These are phyloP conservation scores for Cephus rjabovi DNA, from an alignment of 2,888 invertebrate species.

Conservation along the genomic window DNA sequence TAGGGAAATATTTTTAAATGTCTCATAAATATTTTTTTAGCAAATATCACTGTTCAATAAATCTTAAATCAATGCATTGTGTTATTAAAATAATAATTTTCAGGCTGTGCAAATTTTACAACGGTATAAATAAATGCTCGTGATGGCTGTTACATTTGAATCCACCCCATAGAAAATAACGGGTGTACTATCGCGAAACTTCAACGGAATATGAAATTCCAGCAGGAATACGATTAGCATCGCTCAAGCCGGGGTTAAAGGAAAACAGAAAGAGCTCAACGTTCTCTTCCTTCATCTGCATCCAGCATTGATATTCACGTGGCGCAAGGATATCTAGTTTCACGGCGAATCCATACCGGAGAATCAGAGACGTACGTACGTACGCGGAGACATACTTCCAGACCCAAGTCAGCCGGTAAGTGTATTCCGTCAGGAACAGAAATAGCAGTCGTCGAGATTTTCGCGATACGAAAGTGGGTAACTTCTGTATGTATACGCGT, in stretches of 20 bases:
- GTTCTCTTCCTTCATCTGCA: neutral
- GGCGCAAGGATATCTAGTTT: neutral
- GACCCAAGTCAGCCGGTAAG: neutral
- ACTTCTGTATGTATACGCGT: neutral
- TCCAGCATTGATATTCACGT: neutral
- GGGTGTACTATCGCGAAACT: neutral
- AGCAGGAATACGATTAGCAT: neutral
- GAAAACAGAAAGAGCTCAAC: neutral
- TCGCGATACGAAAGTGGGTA: neutral
- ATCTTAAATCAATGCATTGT: neutral
- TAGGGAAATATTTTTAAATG: neutral
- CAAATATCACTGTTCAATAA: no score
- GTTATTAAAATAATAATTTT: neutral
- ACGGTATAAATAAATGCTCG: neutral
- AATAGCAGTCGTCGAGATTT: neutral
- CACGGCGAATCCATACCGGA: neutral
- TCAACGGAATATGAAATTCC: neutral
- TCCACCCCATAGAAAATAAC: neutral
- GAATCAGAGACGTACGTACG: neutral
- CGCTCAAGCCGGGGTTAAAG: neutral
- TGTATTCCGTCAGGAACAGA: neutral
- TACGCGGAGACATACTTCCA: neutral
- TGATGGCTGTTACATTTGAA: neutral
- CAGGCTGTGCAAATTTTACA: neutral
- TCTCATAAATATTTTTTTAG: neutral